These are phyloP conservation scores for Ecliptopera silaceata DNA, from an alignment of 2,888 invertebrate genomes.

Conservation along the genomic window DNA sequence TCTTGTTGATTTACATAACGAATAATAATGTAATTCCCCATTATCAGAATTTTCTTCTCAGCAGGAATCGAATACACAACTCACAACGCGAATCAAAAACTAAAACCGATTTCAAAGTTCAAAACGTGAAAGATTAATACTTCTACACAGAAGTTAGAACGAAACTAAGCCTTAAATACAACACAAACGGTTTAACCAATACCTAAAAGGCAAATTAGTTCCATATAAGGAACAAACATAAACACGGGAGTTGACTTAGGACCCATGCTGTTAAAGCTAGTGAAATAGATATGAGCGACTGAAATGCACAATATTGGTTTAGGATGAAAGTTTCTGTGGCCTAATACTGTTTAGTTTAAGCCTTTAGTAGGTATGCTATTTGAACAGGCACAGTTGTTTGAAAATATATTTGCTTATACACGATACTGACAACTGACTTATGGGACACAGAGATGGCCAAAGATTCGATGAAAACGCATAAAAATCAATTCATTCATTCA, in stretches of 20 bases:
- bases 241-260: slow-evolving; percentile 13
- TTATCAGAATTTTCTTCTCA: too few relatives aligned
- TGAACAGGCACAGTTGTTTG: not conserved
- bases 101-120: too few relatives aligned
- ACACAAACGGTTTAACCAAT: not conserved
- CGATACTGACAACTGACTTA: too few relatives aligned
- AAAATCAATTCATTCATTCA: too few relatives aligned
- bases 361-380: not conserved
- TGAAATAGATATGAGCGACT: slow-evolving; percentile 7
- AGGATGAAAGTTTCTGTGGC: slow-evolving; percentile 9
- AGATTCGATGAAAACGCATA: too few relatives aligned
- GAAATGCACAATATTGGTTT: slow-evolving; percentile 13
- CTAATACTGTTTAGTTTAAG: slow-evolving; percentile 1
- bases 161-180: not conserved
- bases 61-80: too few relatives aligned
- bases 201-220: not conserved
- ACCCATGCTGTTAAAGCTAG: slow-evolving; percentile 11
- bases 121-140: not conserved
- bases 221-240: slow-evolving; percentile 1
- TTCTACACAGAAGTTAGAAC: not conserved
- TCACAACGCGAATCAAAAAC: too few relatives aligned
- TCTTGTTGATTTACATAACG: too few relatives aligned
- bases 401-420: too few relatives aligned
- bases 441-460: too few relatives aligned
- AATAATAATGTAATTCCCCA: too few relatives aligned